phyloP scores from a whole-genome alignment of 2,797 vertebrate genomes.

The Zenarchopterus dispar region DNA sequence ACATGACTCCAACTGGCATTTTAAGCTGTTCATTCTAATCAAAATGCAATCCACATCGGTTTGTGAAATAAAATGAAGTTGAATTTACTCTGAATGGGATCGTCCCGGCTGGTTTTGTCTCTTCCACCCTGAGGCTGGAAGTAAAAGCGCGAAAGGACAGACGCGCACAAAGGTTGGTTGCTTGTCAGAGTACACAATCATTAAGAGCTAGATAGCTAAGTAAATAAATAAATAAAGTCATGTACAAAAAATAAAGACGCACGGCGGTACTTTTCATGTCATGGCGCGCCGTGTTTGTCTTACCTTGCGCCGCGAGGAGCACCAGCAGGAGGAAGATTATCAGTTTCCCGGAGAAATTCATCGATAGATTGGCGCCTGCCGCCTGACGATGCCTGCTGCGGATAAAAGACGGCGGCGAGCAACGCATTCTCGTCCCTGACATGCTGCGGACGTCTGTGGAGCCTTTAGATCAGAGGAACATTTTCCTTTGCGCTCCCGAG shows the following conservation, averaged over 20 bases:
- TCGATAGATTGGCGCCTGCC: conserved; percentile 57
- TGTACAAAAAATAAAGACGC: neutral
- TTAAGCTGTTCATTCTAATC: neutral
- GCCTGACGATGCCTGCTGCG: conserved; percentile 16
- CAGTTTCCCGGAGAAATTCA: conserved; percentile 71
- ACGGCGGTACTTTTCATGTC: neutral
- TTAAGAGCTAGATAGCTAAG: neutral
- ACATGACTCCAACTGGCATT: neutral
- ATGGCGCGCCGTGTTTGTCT: conserved; percentile 33
- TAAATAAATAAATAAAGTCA: neutral
- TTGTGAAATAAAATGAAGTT: conserved; percentile 9
- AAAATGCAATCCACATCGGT: neutral
- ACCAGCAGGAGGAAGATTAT: conserved; percentile 64
- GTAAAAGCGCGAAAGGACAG: neutral
- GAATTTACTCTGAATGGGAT: neutral
- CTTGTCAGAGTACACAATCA: neutral
- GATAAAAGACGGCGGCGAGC: neutral
- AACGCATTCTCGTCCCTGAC: neutral
- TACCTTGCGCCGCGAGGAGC: conserved; percentile 79
- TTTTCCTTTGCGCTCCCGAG: conserved; percentile 44
- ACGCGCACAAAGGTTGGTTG: neutral
- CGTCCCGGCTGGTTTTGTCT: too few species aligned
- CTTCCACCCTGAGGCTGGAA: neutral
- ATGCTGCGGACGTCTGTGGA: conserved; percentile 7
- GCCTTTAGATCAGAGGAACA: conserved; percentile 22